Conservation (phyloP, 2,113 vertebrate species). For the Pterocles gutturalis region DNA sequence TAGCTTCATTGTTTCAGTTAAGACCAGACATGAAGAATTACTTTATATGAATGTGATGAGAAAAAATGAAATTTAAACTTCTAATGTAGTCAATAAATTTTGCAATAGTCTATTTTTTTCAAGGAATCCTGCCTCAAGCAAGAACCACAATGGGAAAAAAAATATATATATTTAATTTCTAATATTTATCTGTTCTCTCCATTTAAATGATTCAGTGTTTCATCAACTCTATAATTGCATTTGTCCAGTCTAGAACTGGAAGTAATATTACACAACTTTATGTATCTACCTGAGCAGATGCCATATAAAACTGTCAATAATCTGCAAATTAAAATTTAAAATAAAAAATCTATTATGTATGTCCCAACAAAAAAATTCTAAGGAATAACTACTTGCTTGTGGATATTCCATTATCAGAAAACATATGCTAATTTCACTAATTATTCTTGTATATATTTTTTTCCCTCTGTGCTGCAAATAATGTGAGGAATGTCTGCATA, state of each 20-base stretch:
- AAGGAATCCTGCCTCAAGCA: neutral
- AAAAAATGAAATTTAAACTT: slow-evolving; percentile 14
- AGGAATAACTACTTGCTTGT: neutral
- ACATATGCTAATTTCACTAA: neutral
- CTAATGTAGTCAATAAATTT: neutral
- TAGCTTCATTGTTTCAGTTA: neutral
- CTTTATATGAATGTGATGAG: neutral
- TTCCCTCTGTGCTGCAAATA: neutral
- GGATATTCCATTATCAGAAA: neutral
- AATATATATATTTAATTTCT: neutral
- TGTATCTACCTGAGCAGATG: neutral
- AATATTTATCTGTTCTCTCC: neutral
- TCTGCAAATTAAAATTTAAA: neutral
- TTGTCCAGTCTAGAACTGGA: neutral
- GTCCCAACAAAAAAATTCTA: neutral
- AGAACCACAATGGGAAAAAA: neutral
- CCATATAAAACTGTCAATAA: neutral
- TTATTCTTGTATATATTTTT: neutral
- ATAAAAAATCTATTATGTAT: neutral
- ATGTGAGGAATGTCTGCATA: neutral
- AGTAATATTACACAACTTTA: neutral
- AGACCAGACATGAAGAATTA: neutral
- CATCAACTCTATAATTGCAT: neutral
- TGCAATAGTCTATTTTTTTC: neutral
- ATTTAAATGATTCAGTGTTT: neutral